Evolutionary conservation across 1,140 invertebrate genomes (phyloP).

Genomic region (Cotesia typhae): DNA sequence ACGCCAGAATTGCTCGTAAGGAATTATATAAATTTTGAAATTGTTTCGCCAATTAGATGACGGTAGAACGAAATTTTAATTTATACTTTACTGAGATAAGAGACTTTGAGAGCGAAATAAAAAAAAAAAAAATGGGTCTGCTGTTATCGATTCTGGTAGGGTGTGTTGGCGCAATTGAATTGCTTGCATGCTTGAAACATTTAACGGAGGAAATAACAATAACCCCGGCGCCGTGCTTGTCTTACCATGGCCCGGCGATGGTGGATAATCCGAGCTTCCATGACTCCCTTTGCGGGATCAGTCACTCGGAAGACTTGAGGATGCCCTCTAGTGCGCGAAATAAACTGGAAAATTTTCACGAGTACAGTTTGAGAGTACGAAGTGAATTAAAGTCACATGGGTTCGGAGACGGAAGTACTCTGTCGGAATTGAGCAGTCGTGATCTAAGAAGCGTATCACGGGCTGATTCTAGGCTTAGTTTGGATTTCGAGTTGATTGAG

Average conservation of each 20-base stretch:
- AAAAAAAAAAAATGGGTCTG: conserved; percentile 69
- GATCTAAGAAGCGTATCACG: conserved; percentile 43
- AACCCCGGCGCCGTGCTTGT: conserved; percentile 51
- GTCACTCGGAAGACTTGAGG: conserved; percentile 48
- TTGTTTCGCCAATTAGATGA: background rate
- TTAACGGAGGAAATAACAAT: conserved; percentile 63
- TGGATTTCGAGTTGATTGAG: conserved; percentile 33
- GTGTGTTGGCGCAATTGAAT: conserved; percentile 76
- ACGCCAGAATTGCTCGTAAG: background rate
- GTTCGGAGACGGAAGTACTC: conserved; percentile 45
- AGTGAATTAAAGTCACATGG: conserved; percentile 53
- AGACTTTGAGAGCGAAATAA: background rate
- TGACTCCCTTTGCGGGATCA: conserved; percentile 56
- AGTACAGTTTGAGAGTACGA: conserved; percentile 56
- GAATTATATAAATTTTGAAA: conserved; percentile 11
- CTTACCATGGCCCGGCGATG: conserved; percentile 53
- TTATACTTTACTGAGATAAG: background rate
- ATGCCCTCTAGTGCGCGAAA: conserved; percentile 49
- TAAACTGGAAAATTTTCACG: conserved; percentile 60
- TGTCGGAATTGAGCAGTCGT: conserved; percentile 53
- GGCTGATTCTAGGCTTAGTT: conserved; percentile 40
- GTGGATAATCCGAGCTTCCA: conserved; percentile 51
- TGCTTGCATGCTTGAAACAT: conserved; percentile 69
- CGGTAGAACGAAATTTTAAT: background rate
- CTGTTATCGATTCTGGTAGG: conserved; percentile 75